Base-by-base conservation (phyloP, 2,888 invertebrate genomes). In the Ptychoptera albimana region DNA sequence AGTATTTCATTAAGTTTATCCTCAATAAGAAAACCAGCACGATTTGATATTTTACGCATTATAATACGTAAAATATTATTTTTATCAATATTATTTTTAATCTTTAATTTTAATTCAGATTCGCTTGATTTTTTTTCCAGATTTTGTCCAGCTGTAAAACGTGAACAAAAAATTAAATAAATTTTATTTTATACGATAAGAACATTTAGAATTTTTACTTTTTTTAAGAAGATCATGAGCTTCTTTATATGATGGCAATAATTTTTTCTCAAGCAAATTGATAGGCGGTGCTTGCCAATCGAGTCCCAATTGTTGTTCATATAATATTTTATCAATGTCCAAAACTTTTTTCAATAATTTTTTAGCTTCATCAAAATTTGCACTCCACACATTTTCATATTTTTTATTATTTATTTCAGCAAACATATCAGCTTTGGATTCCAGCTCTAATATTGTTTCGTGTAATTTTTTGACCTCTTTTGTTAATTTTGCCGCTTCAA, bases 21-120 rank as follows among this genome's bases (percentile, higher is more conserved):
- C 60, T 86, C 86, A 1, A 85, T 72, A 29, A 86, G 61, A 61
- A 85, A 85, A 8, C 79, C 82, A 0, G 80, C 76, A 47, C 78
- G 77, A 54, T 82, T 77, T 0, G 82, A 73, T 32, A 85, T 72
- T 46, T 76, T 66, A 46, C 72, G 70, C 14, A 84, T 61, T 49
- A 85, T 74, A 50, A 75, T 75, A 32, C 72, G 71, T 44, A 82
- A 60, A 54, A 74, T 51, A 23, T 23, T 23, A 23, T 23, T 23
- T 23, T 23, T 23, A 23, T 23, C 23, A 23, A 23, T 23, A 5
- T 23, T 23, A 23, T 23, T 23, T 7, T 23, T 23, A 7, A 23
- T 23, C 7, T 23, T 23, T 23, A 5, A 7, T 7, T 23, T 23
- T 5, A 23, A 5, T 7, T 23, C 23, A 3, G 23, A 3, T 23